Conservation (phyloP, 2,888 invertebrate genomes). For the Nowickia ferox region DNA sequence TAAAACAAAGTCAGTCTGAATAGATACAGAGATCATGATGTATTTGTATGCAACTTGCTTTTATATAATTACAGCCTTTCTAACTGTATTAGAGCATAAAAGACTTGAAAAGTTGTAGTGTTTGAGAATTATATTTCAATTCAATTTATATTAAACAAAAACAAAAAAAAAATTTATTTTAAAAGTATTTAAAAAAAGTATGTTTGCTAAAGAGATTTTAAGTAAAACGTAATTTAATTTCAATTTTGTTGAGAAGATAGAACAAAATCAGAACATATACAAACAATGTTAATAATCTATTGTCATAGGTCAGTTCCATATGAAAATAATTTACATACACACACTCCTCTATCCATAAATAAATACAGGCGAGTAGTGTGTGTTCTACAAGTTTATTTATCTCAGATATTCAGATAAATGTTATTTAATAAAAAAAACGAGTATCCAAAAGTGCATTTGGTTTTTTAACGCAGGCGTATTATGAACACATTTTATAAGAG, state of each 20-base stretch:
- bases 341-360: neutral
- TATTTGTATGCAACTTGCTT: neutral
- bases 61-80: conserved; percentile 30
- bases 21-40: conserved; percentile 43
- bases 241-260: neutral
- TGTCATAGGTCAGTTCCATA: conserved; percentile 68
- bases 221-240: conserved; percentile 44
- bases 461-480: conserved; percentile 24
- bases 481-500: conserved; percentile 1
- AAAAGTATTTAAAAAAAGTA: neutral
- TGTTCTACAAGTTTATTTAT: conserved; percentile 64
- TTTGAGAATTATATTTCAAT: conserved; percentile 44
- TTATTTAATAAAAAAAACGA: conserved; percentile 3
- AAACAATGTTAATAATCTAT: conserved; percentile 42
- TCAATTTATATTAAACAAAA: conserved; percentile 49
- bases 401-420: conserved; percentile 57
- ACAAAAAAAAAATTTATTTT: neutral
- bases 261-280: conserved; percentile 10
- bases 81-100: conserved; percentile 44
- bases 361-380: neutral
- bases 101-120: conserved; percentile 19
- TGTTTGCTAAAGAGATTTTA: conserved; percentile 27
- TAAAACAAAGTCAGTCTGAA: conserved; percentile 43
- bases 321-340: neutral
- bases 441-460: neutral